Evolutionary conservation across 2,888 invertebrate genomes (phyloP).

Genomic region (Gymnosoma rotundatum): DNA sequence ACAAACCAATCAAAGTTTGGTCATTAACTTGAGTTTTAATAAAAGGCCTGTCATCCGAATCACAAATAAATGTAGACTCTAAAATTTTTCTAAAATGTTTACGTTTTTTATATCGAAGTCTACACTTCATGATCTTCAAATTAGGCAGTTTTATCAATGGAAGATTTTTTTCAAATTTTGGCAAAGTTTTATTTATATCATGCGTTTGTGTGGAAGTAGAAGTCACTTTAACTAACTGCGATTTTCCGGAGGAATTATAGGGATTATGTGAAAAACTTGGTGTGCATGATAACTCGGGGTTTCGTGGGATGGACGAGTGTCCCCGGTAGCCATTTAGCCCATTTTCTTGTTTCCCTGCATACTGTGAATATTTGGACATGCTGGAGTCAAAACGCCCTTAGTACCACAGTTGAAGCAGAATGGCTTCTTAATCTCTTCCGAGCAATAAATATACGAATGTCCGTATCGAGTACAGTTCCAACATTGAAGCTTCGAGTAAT

Average conservation of each 20-base stretch:
- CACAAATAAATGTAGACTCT: neutral
- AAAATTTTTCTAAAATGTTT: neutral
- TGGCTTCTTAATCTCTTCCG: neutral
- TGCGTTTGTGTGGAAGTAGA: too few species aligned
- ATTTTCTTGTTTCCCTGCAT: neutral
- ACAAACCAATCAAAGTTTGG: neutral
- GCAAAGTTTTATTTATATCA: too few species aligned
- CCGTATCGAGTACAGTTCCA: constrained; percentile 22
- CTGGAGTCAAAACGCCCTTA: neutral
- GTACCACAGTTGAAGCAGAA: constrained; percentile 26
- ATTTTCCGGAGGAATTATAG: too few species aligned
- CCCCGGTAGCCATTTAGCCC: neutral
- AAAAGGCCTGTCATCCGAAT: neutral
- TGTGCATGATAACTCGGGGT: neutral
- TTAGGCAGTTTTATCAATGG: too few species aligned
- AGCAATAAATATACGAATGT: constrained; percentile 14
- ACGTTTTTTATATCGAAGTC: neutral
- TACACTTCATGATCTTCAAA: neutral
- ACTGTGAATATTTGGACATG: constrained; percentile 10
- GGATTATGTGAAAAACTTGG: too few species aligned
- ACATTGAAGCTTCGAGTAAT: constrained; percentile 1
- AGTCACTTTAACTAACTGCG: too few species aligned
- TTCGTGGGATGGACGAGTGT: neutral
- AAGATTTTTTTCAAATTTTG: too few species aligned
- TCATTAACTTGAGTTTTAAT: neutral